Evolutionary conservation across 2,797 vertebrate genomes (phyloP).

Genomic region (Gallirallus australis): DNA sequence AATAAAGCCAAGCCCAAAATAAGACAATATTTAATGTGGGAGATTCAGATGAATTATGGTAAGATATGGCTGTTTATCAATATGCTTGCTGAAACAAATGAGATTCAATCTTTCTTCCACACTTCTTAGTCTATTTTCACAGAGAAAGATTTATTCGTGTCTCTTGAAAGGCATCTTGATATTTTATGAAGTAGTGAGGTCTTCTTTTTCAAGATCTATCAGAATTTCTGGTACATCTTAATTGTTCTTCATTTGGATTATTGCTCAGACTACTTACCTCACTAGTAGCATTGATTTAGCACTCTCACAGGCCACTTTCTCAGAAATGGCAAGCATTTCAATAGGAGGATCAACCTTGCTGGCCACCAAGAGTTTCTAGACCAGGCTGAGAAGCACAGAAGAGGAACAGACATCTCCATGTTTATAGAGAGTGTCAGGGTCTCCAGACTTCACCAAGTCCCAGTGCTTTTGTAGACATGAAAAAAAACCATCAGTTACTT

Average conservation of each 20-base stretch:
- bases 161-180: not conserved
- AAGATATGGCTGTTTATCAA: not conserved
- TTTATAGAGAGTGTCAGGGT: not conserved
- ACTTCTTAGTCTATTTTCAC: not conserved
- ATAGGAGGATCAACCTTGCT: not conserved
- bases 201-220: not conserved
- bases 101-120: not conserved
- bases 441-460: not conserved
- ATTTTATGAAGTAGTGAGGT: fast-evolving
- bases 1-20: not conserved
- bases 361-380: not conserved
- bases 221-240: not conserved
- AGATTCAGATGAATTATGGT: not conserved
- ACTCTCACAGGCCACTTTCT: not conserved
- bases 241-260: not conserved
- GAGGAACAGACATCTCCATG: not conserved
- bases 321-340: not conserved
- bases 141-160: not conserved
- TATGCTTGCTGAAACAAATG: not conserved
- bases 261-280: not conserved
- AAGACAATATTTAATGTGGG: not conserved
- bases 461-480: not conserved
- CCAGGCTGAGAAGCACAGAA: not conserved
- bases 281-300: not conserved
- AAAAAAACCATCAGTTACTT: not conserved